phyloP scores from a whole-genome alignment of 2,113 vertebrate genomes.

The Anhinga rufa region DNA sequence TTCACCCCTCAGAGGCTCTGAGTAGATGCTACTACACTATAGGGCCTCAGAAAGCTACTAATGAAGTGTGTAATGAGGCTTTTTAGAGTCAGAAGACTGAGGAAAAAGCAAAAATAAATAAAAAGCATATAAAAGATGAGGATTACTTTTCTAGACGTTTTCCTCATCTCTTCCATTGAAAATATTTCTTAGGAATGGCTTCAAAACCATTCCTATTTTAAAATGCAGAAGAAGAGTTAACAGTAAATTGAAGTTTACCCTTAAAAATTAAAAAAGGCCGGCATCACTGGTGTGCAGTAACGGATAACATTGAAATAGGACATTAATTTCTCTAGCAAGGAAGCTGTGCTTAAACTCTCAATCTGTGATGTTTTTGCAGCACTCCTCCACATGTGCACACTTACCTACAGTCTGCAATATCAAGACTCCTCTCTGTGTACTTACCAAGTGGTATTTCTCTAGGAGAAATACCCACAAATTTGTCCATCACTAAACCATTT shows the following conservation, averaged over 20 bases:
- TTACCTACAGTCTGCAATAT: background rate
- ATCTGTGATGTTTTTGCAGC: background rate
- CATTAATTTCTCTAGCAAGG: background rate
- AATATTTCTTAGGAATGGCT: background rate
- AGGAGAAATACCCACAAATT: background rate
- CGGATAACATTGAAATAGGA: background rate
- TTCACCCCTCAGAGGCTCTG: slow-evolving; percentile 52
- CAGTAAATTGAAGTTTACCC: background rate
- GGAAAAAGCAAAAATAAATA: slow-evolving; percentile 38
- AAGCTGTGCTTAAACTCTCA: background rate
- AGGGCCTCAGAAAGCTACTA: slow-evolving; percentile 40
- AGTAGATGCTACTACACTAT: slow-evolving; percentile 12
- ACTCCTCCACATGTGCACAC: background rate
- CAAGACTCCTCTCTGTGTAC: background rate
- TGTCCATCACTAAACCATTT: background rate
- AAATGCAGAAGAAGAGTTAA: background rate
- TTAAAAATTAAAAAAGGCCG: background rate
- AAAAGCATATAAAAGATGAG: slow-evolving; percentile 1
- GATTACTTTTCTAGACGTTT: background rate
- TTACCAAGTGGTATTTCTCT: background rate
- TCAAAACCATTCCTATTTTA: background rate
- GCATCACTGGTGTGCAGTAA: background rate
- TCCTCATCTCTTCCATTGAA: background rate
- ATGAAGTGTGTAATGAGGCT: slow-evolving; percentile 55
- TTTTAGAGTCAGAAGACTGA: slow-evolving; percentile 34